These are phyloP conservation scores for Dolichallabes microphthalmus DNA, from an alignment of 2,113 vertebrate genomes.

Conservation along the genomic window DNA sequence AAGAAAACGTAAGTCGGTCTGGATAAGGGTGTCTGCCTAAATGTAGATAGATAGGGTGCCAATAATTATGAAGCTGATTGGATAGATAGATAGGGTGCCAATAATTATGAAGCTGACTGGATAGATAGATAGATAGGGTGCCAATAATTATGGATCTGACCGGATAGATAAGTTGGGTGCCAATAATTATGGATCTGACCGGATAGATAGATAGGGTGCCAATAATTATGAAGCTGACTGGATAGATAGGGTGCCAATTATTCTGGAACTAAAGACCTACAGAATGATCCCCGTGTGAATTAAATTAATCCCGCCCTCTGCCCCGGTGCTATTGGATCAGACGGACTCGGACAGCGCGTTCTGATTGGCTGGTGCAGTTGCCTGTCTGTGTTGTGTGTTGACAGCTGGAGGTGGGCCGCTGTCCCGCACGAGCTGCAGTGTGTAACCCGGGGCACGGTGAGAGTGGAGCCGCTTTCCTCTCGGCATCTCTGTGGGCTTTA, in stretches of 20 bases:
- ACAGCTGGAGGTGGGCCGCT: slow-evolving; percentile 45
- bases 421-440: slow-evolving; percentile 33
- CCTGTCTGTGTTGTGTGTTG: slow-evolving; percentile 40
- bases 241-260: no score
- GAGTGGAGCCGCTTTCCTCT: neutral
- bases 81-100: neutral
- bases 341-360: neutral
- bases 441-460: neutral
- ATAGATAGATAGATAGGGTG: neutral
- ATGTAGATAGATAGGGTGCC: neutral
- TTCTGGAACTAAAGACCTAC: neutral
- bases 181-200: neutral
- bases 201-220: neutral
- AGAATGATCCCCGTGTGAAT: neutral
- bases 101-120: neutral
- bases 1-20: no score
- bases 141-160: neutral
- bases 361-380: slow-evolving; percentile 40
- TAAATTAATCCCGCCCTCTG: slow-evolving; percentile 11
- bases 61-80: neutral
- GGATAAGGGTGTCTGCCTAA: no score
- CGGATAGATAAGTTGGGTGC: neutral
- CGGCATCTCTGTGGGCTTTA: neutral
- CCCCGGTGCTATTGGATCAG: slow-evolving; percentile 39
- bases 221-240: no score